Conservation (phyloP, 2,888 invertebrate species). For the Amphiduros pacificus region DNA sequence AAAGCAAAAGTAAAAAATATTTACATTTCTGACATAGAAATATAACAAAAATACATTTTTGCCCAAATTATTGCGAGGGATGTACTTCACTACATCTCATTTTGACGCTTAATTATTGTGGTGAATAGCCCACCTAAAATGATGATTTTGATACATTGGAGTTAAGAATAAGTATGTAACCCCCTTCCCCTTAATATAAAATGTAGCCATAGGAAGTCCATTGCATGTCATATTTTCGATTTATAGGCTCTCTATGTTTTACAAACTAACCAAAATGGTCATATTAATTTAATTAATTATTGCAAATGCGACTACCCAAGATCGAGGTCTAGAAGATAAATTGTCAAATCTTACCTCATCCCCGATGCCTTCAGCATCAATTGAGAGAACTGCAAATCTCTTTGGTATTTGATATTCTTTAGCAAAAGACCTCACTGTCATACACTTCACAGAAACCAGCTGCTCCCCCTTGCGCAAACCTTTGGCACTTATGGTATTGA, state of each 20-base stretch:
- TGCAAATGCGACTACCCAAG: neutral
- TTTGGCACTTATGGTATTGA: constrained; percentile 15
- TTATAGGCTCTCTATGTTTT: neutral
- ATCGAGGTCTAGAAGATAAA: neutral
- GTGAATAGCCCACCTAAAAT: too few species aligned
- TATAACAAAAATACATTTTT: too few species aligned
- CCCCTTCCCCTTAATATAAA: too few species aligned
- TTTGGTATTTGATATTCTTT: constrained; percentile 35
- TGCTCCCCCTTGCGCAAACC: constrained; percentile 21
- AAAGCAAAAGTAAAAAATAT: too few species aligned
- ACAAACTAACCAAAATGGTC: neutral
- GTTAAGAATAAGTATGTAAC: too few species aligned
- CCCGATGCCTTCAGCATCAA: constrained; percentile 47
- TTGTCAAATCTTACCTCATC: constrained; percentile 32
- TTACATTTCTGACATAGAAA: too few species aligned
- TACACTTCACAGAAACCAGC: neutral
- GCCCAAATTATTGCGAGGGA: too few species aligned
- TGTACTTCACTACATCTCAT: too few species aligned
- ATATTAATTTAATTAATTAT: neutral
- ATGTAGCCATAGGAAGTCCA: too few species aligned
- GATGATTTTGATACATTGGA: too few species aligned
- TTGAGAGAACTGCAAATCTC: constrained; percentile 42
- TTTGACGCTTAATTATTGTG: too few species aligned
- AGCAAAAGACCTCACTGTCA: constrained; percentile 37
- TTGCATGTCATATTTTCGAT: too few species aligned